Conservation (phyloP, 2,797 vertebrate genomes). For the Rousettus madagascariensis region DNA sequence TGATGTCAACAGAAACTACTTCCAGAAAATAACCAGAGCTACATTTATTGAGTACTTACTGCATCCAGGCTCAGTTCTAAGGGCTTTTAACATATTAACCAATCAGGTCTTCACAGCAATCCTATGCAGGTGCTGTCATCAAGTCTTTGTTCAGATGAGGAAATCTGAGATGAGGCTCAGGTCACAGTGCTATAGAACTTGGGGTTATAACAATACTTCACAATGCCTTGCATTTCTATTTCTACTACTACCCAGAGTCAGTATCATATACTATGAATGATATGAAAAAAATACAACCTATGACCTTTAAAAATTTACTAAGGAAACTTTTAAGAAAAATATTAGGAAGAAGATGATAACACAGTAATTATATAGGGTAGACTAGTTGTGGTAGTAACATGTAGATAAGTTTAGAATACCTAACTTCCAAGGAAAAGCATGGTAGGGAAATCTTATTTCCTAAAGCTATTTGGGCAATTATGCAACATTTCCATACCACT, state of each 20-base stretch:
- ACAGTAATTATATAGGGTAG: background rate
- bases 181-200: background rate
- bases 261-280: background rate
- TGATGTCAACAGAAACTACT: background rate
- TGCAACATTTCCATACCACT: background rate
- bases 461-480: background rate
- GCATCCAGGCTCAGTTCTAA: background rate
- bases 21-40: conserved; percentile 21
- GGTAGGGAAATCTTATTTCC: background rate
- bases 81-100: background rate
- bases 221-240: background rate
- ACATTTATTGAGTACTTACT: background rate
- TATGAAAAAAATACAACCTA: background rate
- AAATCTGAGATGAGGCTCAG: background rate
- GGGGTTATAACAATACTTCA: background rate
- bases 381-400: background rate
- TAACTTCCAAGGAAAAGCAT: conserved; percentile 10
- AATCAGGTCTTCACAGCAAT: background rate
- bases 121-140: background rate
- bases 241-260: background rate
- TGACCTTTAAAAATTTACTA: background rate
- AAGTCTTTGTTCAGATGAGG: background rate
- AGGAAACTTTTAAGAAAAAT: conserved; percentile 31
- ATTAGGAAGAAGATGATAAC: background rate
- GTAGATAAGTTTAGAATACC: background rate